Evolutionary conservation across 2,113 vertebrate species (phyloP).

Genomic region (Etia nguti): DNA sequence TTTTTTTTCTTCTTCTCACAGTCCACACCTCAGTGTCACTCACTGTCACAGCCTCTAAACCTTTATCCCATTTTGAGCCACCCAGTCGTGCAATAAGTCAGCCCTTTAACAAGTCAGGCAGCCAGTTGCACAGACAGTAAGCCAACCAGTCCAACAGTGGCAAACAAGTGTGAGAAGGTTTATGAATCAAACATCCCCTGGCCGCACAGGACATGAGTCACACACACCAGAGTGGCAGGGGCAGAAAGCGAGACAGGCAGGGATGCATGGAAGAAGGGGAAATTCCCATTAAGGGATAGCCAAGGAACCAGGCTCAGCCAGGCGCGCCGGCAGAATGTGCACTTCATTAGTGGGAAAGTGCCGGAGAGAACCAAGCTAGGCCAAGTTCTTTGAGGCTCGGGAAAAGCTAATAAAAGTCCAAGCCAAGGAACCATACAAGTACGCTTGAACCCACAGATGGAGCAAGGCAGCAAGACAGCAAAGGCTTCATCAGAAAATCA

Average conservation of each 20-base stretch:
- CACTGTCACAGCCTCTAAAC: constrained; percentile 4
- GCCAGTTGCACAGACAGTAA: constrained; percentile 28
- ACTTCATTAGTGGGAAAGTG: constrained; percentile 77
- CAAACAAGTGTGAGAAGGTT: constrained; percentile 57
- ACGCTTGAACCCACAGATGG: constrained; percentile 38
- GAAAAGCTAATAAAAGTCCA: constrained; percentile 70
- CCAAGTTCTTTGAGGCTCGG: constrained; percentile 72
- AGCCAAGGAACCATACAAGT: constrained; percentile 61
- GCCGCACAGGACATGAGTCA: constrained; percentile 56
- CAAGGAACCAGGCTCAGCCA: constrained; percentile 47
- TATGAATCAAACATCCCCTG: constrained; percentile 56
- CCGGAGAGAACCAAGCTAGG: constrained; percentile 54
- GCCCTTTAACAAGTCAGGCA: constrained; percentile 33
- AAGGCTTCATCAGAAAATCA: constrained; percentile 55
- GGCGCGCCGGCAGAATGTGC: constrained; percentile 66
- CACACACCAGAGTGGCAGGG: constrained; percentile 57
- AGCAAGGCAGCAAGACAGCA: constrained; percentile 43
- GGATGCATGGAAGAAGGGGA: constrained; percentile 53
- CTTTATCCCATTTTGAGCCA: constrained; percentile 34
- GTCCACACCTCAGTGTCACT: constrained; percentile 2
- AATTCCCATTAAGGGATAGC: constrained; percentile 70
- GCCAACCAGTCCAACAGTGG: constrained; percentile 55
- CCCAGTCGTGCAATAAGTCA: constrained; percentile 37
- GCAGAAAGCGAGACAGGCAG: constrained; percentile 41
- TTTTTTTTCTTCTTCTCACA: neutral